These are phyloP conservation scores for Campoletis raptor DNA, from an alignment of 2,888 invertebrate species.

Conservation along the genomic window DNA sequence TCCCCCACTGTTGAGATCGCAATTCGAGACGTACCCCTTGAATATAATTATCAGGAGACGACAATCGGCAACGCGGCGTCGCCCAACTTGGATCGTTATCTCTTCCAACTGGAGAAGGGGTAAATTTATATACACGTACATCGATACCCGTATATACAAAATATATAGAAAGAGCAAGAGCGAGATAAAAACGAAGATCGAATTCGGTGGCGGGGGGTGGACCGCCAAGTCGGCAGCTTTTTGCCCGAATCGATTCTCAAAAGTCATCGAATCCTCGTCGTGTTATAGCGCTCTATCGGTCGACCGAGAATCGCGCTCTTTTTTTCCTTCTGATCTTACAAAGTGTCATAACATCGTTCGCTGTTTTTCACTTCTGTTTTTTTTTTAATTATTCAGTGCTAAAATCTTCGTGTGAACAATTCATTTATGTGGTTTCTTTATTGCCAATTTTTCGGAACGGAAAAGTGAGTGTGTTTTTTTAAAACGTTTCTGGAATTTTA, in stretches of 20 bases:
- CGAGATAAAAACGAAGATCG: constrained; percentile 45
- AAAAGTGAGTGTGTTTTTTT: constrained; percentile 6
- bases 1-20: constrained; percentile 30
- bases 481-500: neutral
- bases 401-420: neutral
- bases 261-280: constrained; percentile 66
- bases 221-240: constrained; percentile 52
- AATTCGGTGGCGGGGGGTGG: constrained; percentile 54
- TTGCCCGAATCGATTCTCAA: constrained; percentile 66
- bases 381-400: neutral
- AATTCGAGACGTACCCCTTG: neutral
- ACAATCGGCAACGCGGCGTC: constrained; percentile 40
- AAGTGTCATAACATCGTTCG: constrained; percentile 15
- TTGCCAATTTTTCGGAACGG: neutral
- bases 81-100: constrained; percentile 65
- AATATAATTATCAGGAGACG: constrained; percentile 37
- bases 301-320: neutral
- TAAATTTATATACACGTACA: constrained; percentile 1
- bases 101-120: constrained; percentile 54
- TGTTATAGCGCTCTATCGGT: constrained; percentile 33
- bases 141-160: constrained; percentile 9
- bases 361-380: neutral
- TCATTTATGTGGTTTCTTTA: neutral
- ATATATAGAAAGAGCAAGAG: neutral
- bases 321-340: neutral